These are phyloP conservation scores for Struthio camelus DNA, from an alignment of 2,113 vertebrate genomes.

Conservation along the genomic window DNA sequence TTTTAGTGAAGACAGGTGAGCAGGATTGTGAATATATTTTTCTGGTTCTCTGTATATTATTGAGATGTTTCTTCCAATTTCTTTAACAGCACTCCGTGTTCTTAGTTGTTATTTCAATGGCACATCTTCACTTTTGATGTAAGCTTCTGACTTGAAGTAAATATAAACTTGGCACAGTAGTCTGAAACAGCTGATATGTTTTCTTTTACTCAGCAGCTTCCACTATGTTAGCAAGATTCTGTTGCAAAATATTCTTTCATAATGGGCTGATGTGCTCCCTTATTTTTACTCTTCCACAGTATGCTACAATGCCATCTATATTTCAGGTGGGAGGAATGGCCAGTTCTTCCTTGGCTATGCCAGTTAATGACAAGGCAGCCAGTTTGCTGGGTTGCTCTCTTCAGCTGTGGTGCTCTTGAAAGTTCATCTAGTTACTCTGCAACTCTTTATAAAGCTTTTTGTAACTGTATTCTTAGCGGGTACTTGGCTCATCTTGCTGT, in stretches of 20 bases:
- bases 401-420: neutral
- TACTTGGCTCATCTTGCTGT: neutral
- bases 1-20: slow-evolving; percentile 93
- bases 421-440: neutral
- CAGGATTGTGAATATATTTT: neutral
- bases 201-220: neutral
- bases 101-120: neutral
- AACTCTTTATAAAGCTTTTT: neutral
- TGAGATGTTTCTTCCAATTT: neutral
- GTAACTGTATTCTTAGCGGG: neutral
- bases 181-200: neutral
- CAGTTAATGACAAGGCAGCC: neutral
- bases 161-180: neutral
- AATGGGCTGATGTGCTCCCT: neutral
- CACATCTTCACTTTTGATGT: neutral
- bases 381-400: too few species aligned
- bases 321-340: neutral
- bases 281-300: neutral
- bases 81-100: neutral
- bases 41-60: neutral
- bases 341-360: neutral
- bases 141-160: neutral
- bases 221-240: neutral
- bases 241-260: neutral
- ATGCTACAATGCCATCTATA: neutral